A percentile compares a stretch with the other conserved stretches of the same genome.
Conservation (phyloP, 2,888 invertebrate genomes). For the Pemphredon lugubris region DNA sequence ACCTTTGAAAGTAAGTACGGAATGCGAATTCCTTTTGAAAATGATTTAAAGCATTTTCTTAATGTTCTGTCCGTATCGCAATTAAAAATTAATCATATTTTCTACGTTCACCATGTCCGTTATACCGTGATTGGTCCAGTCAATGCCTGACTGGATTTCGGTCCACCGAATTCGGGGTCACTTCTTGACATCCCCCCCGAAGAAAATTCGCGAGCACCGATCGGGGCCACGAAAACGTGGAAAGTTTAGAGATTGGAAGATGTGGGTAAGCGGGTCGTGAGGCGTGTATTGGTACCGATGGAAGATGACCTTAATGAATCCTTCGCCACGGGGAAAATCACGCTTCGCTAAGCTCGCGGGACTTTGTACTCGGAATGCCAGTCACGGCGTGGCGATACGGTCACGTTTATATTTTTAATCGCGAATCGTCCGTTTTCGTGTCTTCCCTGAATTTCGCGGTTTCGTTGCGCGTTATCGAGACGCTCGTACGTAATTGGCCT, state of each 20-base stretch:
- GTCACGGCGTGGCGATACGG: constrained; percentile 22
- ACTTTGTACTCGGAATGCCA: constrained; percentile 10
- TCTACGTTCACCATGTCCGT: too few species aligned
- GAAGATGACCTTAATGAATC: constrained; percentile 35
- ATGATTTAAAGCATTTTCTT: too few species aligned
- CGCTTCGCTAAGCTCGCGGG: constrained; percentile 1
- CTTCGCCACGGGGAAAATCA: constrained; percentile 24
- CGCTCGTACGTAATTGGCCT: background rate
- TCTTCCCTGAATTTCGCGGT: constrained; percentile 7
- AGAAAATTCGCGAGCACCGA: background rate
- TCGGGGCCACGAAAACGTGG: constrained; percentile 19
- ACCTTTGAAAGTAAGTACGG: too few species aligned
- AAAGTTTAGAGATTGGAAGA: constrained; percentile 23
- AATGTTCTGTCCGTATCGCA: too few species aligned
- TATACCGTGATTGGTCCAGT: too few species aligned
- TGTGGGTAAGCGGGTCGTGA: constrained; percentile 36
- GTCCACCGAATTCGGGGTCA: too few species aligned
- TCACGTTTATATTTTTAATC: constrained; percentile 25
- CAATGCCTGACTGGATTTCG: too few species aligned
- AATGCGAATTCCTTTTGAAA: too few species aligned
- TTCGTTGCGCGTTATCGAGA: background rate
- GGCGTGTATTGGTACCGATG: constrained; percentile 16
- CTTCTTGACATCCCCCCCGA: too few species aligned
- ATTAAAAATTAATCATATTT: too few species aligned
- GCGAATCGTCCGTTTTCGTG: constrained; percentile 1